Evolutionary conservation across 1,140 invertebrate species (phyloP), one percentile per base, ranked within the genome.

Genomic region (Euglossa dilemma): DNA sequence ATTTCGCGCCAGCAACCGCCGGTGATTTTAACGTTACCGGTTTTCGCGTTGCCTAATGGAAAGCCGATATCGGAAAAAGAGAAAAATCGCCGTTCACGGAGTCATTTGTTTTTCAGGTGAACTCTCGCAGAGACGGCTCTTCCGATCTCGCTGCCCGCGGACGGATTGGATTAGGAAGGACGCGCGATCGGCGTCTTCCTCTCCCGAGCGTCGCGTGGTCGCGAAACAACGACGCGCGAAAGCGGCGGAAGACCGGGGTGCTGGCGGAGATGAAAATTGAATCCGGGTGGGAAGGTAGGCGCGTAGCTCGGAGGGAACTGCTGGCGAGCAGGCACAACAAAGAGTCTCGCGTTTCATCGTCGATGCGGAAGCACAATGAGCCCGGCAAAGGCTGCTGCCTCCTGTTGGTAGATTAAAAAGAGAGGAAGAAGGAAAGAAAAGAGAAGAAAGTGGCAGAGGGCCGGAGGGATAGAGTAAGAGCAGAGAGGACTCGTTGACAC

Each of bases 341-440:
- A 56, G 47, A 52, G 73, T 77, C 45, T 61, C 6, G 45, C 25
- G 56, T 74, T 81, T 76, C 73, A 54, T 82, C 64, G 25, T 43
- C 45, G 45, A 14, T 2, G 52, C 18, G 59, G 52, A 7, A 23
- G 45, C 47, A 61, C 56, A 70, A 84, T 81, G 36, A 66, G 56
- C 25, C 47, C n/a, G 6, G 9, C n/a, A 20, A n/a, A 50, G 57
- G 9, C 18, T 76, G 8, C 54, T 67, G 6, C 36, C 12, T 43
- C 47, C 6, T 23, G 7, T 8, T 25, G n/a, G n/a, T 52, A 80
- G 59, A 80, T 64, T 73, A 25, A 72, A 80, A 45, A 79, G 6
- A 45, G 47, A 66, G 20, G 16, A 47, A 20, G n/a, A 18, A 54
- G 12, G 20, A 11, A 47, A 36, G n/a, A 50, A n/a, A 14, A 57